Percentiles rank a stretch among this genome's conserved stretches.
These are phyloP conservation scores for Ailurus styani DNA, from an alignment of 2,113 vertebrate genomes.

Conservation along the genomic window DNA sequence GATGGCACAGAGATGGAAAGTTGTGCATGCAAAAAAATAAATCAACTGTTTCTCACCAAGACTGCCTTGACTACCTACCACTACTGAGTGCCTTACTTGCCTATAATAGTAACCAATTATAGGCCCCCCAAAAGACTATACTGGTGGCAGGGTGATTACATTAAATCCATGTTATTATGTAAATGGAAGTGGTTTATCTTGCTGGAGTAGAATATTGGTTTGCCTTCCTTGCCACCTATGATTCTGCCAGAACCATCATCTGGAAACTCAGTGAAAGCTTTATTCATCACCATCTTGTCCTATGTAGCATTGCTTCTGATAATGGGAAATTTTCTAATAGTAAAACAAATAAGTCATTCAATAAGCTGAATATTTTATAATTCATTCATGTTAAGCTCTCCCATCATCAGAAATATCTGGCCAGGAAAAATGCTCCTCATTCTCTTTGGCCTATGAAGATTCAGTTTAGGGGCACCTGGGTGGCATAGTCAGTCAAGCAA, in stretches of 20 bases:
- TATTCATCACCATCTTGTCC: not conserved
- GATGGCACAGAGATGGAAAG: not conserved
- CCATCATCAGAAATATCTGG: not conserved
- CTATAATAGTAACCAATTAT: not conserved
- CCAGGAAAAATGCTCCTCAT: not conserved
- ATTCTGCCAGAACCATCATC: not conserved
- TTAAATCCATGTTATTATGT: not conserved
- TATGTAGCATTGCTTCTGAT: not conserved
- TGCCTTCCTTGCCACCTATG: not conserved
- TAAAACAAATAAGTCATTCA: not conserved
- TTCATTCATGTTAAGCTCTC: not conserved
- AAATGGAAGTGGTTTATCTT: not conserved
- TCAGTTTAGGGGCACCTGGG: not conserved
- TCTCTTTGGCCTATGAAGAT: not conserved
- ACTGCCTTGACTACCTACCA: not conserved
- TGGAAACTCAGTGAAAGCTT: not conserved
- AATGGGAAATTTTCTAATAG: not conserved
- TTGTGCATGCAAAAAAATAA: not conserved
- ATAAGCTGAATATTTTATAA: not conserved
- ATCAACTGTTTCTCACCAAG: not conserved
- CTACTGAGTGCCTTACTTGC: not conserved
- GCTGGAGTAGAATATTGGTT: not conserved
- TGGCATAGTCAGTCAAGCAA: not conserved
- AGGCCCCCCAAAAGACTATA: not conserved
- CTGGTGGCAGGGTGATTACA: not conserved